Conservation (phyloP, 2,888 invertebrate genomes). For the Andricus quercusramuli region DNA sequence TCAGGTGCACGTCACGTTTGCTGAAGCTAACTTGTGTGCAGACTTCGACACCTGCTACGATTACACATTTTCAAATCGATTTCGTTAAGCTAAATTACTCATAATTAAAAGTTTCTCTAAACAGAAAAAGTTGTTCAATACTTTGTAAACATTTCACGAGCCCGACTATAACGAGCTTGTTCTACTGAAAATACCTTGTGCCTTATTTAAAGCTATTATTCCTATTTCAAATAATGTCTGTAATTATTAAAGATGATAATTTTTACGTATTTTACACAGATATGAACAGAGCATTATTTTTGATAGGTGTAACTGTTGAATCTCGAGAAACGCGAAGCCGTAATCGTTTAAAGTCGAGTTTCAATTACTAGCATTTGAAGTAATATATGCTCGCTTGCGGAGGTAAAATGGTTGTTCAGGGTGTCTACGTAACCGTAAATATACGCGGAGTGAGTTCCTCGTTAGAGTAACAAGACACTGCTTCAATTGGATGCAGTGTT, state of each 20-base stretch:
- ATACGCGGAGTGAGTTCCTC: conserved; percentile 19
- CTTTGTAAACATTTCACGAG: not conserved
- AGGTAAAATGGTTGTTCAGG: conserved; percentile 34
- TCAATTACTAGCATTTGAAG: conserved; percentile 30
- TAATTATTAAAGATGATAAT: not conserved
- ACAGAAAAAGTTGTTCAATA: not conserved
- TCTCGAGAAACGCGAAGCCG: conserved; percentile 22
- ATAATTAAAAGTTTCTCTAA: not conserved
- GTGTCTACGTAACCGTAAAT: conserved; percentile 34
- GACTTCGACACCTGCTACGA: not conserved
- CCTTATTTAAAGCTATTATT: not conserved
- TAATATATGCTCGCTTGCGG: conserved; percentile 20
- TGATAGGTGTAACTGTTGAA: conserved; percentile 27
- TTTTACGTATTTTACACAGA: not conserved
- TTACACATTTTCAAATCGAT: not conserved
- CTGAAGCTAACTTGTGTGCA: conserved; percentile 1
- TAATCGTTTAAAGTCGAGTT: conserved; percentile 37
- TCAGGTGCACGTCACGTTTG: not conserved
- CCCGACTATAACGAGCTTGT: not conserved
- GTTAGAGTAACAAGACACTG: conserved; percentile 32
- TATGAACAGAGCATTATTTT: conserved; percentile 8
- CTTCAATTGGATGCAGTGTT: conserved; percentile 25
- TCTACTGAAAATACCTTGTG: not conserved
- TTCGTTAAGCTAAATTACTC: not conserved
- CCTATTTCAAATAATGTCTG: not conserved